Evolutionary conservation across 2,113 vertebrate genomes (phyloP).

Genomic region (Sinocyclocheilus grahami): DNA sequence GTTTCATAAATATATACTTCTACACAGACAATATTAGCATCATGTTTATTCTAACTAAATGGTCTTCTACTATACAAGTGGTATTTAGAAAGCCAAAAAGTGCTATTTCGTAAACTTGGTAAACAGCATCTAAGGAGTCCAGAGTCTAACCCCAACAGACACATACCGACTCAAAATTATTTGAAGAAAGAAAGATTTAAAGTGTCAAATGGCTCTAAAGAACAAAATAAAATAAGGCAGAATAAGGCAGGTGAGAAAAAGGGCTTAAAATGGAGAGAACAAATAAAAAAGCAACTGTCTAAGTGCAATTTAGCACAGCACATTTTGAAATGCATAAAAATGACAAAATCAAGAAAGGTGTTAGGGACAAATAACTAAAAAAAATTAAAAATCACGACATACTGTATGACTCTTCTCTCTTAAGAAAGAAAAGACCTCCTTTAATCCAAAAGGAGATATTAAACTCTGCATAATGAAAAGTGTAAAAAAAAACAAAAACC

Average conservation of each 20-base stretch:
- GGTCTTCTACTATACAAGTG: background rate
- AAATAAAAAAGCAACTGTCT: no score
- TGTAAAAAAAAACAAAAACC: no score
- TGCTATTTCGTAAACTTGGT: constrained; percentile 7
- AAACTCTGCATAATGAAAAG: no score
- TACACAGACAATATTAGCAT: background rate
- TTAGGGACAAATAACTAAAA: no score
- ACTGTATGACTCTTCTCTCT: no score
- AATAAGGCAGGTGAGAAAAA: constrained; percentile 9
- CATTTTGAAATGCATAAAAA: no score
- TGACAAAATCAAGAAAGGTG: no score
- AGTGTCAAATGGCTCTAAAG: background rate
- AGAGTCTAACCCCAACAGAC: background rate
- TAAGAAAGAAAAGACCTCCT: no score
- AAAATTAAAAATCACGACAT: no score
- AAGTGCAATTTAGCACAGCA: no score
- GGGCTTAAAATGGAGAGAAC: no score
- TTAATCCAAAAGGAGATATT: no score
- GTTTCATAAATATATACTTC: background rate
- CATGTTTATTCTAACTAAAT: constrained; percentile 8
- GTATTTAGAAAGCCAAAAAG: constrained; percentile 13
- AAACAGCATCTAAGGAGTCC: constrained; percentile 1
- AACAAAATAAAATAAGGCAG: constrained; percentile 11
- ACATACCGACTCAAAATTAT: background rate
- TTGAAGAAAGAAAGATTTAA: background rate